phyloP scores from a whole-genome alignment of 1,140 invertebrate genomes.

The Dendrolimus punctatus region DNA sequence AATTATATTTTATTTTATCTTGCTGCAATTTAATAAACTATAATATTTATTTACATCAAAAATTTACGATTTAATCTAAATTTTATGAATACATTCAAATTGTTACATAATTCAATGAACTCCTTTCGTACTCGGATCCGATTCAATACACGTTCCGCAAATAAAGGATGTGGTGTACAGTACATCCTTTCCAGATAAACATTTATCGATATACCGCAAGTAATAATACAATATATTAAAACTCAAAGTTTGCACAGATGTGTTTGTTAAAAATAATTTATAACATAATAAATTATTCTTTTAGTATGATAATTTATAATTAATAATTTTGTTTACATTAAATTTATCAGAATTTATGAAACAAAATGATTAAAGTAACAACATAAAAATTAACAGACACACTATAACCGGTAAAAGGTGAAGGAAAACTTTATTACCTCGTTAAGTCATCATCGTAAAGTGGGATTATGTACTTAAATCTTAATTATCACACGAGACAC shows the following conservation, averaged over 20 bases:
- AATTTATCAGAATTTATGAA: neutral
- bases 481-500: constrained; percentile 1
- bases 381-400: too few relatives aligned
- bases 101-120: constrained; percentile 47
- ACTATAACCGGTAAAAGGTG: neutral
- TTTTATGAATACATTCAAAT: constrained; percentile 50
- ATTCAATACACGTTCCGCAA: constrained; percentile 38
- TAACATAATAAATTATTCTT: too few relatives aligned
- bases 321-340: too few relatives aligned
- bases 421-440: constrained; percentile 3
- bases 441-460: constrained; percentile 2
- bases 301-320: too few relatives aligned
- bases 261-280: too few relatives aligned
- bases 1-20: too few relatives aligned
- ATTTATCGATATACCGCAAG: constrained; percentile 13
- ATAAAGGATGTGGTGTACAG: constrained; percentile 20
- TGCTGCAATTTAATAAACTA: too few relatives aligned
- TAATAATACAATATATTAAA: neutral
- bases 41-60: too few relatives aligned
- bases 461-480: neutral
- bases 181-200: constrained; percentile 1
- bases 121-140: constrained; percentile 42
- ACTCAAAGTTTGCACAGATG: too few relatives aligned
- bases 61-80: neutral
- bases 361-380: neutral